Evolutionary conservation across 30 jellyfish, hydroid and myxozoan genomes (phyloP).

Genomic region (Sanderia malayensis): DNA sequence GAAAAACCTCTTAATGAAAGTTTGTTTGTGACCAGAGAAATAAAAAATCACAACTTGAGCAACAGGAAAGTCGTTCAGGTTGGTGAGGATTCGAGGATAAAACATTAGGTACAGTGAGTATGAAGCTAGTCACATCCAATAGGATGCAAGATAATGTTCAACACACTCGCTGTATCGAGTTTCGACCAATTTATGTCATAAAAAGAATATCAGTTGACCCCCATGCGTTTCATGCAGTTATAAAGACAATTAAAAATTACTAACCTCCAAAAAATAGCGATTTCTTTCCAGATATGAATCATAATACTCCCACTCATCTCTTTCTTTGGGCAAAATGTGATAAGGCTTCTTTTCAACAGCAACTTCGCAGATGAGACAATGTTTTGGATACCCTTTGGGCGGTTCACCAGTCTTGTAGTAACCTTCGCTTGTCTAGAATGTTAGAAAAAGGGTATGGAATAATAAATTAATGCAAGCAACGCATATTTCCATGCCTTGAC

Average conservation of each 20-base stretch:
- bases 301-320: slow-evolving; percentile 55
- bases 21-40: too few relatives aligned
- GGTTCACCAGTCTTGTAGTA: slow-evolving; percentile 39
- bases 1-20: too few relatives aligned
- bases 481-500: too few relatives aligned
- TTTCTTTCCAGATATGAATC: slow-evolving; percentile 37
- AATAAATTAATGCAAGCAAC: too few relatives aligned
- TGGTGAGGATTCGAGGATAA: neutral
- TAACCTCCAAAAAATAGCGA: slow-evolving; percentile 54
- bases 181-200: too few relatives aligned
- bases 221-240: too few relatives aligned
- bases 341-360: slow-evolving; percentile 51
- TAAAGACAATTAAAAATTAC: neutral
- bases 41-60: neutral
- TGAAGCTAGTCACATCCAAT: too few relatives aligned
- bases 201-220: too few relatives aligned
- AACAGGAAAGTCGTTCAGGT: neutral
- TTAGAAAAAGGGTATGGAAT: neutral
- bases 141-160: too few relatives aligned
- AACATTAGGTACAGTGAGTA: too few relatives aligned
- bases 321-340: slow-evolving; percentile 50
- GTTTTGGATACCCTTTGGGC: slow-evolving; percentile 67
- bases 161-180: too few relatives aligned
- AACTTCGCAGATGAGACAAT: slow-evolving; percentile 59
- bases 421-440: slow-evolving; percentile 63